Conservation (phyloP, 1,140 invertebrate species). For the Grapholita molesta region DNA sequence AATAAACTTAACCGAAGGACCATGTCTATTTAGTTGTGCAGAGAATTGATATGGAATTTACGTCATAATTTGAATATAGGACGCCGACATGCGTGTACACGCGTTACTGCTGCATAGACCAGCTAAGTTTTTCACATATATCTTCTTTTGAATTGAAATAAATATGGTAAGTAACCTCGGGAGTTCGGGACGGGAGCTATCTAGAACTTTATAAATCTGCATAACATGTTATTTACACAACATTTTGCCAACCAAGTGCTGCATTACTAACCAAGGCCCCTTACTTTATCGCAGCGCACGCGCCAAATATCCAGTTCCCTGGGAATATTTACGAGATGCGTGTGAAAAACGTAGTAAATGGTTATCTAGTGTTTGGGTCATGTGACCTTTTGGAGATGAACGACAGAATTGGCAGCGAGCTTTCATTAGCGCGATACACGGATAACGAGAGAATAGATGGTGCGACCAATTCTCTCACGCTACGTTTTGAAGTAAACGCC, state of each 20-base stretch:
- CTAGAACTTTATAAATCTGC: background rate
- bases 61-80: no score
- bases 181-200: no score
- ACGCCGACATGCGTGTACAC: no score
- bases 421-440: background rate
- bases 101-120: no score
- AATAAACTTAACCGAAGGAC: no score
- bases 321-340: background rate
- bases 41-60: no score
- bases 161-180: background rate
- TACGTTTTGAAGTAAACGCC: no score
- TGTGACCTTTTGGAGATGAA: background rate
- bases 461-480: no score
- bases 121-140: no score
- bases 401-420: background rate
- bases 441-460: background rate
- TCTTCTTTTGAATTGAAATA: background rate
- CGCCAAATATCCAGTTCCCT: background rate
- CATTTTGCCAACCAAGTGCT: background rate
- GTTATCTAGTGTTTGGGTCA: background rate
- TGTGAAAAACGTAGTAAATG: background rate
- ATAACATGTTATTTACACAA: background rate
- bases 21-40: no score
- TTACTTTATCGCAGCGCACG: background rate
- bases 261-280: slow-evolving; percentile 1